A percentile compares a stretch with the other conserved stretches of the same genome.
phyloP scores from a whole-genome alignment of 2,797 vertebrate genomes.

The Ara ararauna region DNA sequence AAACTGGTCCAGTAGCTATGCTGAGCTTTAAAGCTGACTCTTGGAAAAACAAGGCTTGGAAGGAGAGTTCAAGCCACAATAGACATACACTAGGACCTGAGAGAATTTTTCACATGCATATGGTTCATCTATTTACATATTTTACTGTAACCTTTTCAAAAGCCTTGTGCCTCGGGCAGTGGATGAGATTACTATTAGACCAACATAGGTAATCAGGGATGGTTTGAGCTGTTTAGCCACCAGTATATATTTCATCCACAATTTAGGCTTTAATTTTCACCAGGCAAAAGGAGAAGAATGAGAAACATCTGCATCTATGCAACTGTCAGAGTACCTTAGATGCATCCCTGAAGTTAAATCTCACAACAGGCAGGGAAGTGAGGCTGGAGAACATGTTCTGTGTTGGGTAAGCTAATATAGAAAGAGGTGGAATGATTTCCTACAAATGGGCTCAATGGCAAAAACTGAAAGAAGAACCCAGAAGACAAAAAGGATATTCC shows the following conservation, averaged over 20 bases:
- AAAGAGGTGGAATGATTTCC: not conserved
- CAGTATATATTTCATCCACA: slow-evolving; percentile 18
- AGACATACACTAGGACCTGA: not conserved
- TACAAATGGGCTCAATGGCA: not conserved
- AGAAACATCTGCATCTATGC: slow-evolving; percentile 19
- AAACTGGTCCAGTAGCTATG: slow-evolving; percentile 36
- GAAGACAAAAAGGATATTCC: not conserved
- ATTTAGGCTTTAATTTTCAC: slow-evolving; percentile 40
- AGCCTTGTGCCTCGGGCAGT: not conserved
- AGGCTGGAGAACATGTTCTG: not conserved
- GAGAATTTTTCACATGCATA: slow-evolving; percentile 35
- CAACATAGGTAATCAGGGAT: not conserved
- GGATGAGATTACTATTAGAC: slow-evolving; percentile 47
- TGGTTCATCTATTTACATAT: slow-evolving; percentile 67
- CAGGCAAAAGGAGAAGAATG: not conserved
- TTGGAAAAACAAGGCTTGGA: slow-evolving; percentile 64
- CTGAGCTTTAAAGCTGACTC: slow-evolving; percentile 57
- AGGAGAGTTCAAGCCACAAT: slow-evolving; percentile 58
- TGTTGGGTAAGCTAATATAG: not conserved
- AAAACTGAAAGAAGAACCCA: slow-evolving; percentile 17
- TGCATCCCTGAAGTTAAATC: not conserved
- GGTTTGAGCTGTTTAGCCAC: slow-evolving; percentile 15
- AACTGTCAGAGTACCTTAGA: not conserved
- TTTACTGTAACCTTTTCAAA: slow-evolving; percentile 56
- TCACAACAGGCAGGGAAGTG: not conserved